Evolutionary conservation across 1,140 invertebrate genomes (phyloP).

Genomic region (Neuroterus valhalla): DNA sequence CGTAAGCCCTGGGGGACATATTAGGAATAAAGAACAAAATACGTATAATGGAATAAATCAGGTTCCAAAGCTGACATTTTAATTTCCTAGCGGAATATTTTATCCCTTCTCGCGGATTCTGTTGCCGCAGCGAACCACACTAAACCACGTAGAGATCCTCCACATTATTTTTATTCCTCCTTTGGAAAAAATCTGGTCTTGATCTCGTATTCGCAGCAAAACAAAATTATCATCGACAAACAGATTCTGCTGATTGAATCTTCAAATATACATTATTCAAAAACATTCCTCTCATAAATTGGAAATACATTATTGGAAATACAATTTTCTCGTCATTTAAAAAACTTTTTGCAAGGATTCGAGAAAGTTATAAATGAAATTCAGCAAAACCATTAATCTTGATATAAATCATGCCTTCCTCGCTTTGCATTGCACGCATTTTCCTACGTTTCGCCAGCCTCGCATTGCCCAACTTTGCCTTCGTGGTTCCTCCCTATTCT

Average conservation of each 20-base stretch:
- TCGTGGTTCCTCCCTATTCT: too few species aligned
- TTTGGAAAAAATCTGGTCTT: background rate
- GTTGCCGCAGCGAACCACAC: background rate
- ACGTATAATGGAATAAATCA: conserved; percentile 64
- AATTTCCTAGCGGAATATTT: conserved; percentile 60
- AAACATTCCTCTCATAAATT: background rate
- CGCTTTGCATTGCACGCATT: too few species aligned
- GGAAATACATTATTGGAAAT: background rate
- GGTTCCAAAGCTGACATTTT: conserved; percentile 54
- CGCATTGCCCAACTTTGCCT: too few species aligned
- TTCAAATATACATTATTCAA: background rate
- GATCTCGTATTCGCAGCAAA: background rate
- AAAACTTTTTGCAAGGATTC: too few species aligned
- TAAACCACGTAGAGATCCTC: background rate
- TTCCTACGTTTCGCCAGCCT: too few species aligned
- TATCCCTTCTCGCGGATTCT: conserved; percentile 26
- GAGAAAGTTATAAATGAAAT: too few species aligned
- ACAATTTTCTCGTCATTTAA: too few species aligned
- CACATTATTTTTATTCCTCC: background rate
- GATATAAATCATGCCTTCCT: too few species aligned
- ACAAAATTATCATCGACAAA: background rate
- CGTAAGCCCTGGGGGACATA: too few species aligned
- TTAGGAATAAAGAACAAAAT: conserved; percentile 6
- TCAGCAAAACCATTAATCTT: too few species aligned
- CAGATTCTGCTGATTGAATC: background rate